Percentiles rank a stretch among this genome's conserved stretches.
Conservation (phyloP, 1,140 invertebrate genomes). For the Dendrolimus kikuchii region DNA sequence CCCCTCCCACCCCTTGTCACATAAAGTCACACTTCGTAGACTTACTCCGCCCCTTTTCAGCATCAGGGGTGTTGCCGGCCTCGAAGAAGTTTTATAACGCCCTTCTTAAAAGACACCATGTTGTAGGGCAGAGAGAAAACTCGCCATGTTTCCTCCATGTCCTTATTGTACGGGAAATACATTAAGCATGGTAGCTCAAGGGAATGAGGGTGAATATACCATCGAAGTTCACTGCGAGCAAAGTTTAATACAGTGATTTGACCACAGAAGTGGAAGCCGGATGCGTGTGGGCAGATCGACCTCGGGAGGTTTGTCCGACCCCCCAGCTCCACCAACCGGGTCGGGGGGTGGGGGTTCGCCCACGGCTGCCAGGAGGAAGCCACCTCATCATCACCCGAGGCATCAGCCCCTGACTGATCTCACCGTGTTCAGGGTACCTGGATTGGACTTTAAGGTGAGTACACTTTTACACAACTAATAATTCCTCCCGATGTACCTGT, state of each 20-base stretch:
- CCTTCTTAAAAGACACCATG: no score
- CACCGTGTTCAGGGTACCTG: slow-evolving; percentile 95
- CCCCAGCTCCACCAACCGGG: slow-evolving; percentile 15
- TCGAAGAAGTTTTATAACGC: no score
- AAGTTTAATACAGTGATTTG: background rate
- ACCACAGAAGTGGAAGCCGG: slow-evolving; percentile 18
- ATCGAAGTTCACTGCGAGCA: background rate
- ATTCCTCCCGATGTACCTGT: no score
- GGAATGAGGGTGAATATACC: no score
- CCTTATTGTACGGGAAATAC: no score
- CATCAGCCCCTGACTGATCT: slow-evolving; percentile 79
- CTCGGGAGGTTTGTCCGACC: slow-evolving; percentile 54
- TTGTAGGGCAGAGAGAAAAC: no score
- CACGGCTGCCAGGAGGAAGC: slow-evolving; percentile 46
- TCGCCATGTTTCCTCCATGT: no score
- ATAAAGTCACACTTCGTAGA: no score
- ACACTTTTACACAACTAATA: background rate
- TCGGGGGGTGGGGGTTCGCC: slow-evolving; percentile 60
- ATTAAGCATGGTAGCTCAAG: no score
- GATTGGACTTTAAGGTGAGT: slow-evolving; percentile 91
- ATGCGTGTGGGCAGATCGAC: slow-evolving; percentile 58
- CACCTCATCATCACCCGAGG: slow-evolving; percentile 37
- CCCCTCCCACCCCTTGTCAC: no score
- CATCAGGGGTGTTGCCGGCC: no score
- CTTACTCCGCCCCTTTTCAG: no score